Evolutionary conservation across 2,797 vertebrate species (phyloP).

Genomic region (Argyrosomus regius): DNA sequence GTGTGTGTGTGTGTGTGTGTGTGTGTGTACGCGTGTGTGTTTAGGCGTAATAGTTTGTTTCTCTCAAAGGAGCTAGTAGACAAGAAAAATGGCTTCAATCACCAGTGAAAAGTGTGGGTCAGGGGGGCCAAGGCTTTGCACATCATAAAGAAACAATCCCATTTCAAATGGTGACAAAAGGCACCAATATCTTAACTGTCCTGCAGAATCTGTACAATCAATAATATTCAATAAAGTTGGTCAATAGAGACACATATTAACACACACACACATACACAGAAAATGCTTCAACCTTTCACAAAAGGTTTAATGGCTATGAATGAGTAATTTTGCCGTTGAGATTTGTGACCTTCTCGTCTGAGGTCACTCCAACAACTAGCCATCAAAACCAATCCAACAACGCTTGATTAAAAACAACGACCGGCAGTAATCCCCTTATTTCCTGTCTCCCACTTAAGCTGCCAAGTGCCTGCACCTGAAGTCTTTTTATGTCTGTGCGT

Average conservation of each 20-base stretch:
- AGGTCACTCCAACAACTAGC: slow-evolving; percentile 54
- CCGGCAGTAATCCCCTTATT: slow-evolving; percentile 73
- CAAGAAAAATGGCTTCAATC: slow-evolving; percentile 77
- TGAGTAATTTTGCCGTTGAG: slow-evolving; percentile 34
- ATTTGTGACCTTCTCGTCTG: slow-evolving; percentile 61
- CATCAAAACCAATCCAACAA: slow-evolving; percentile 56
- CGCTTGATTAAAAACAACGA: slow-evolving; percentile 71
- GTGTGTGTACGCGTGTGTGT: slow-evolving; percentile 39
- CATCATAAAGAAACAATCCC: slow-evolving; percentile 32
- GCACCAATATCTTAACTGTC: not conserved
- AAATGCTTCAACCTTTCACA: slow-evolving; percentile 5
- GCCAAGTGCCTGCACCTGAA: slow-evolving; percentile 60
- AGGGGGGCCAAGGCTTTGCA: slow-evolving; percentile 28
- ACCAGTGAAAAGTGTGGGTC: slow-evolving; percentile 52
- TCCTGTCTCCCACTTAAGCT: slow-evolving; percentile 68
- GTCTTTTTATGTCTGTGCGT: slow-evolving; percentile 17
- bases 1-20: slow-evolving; percentile 22
- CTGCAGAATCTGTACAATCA: slow-evolving; percentile 38
- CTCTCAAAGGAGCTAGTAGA: slow-evolving; percentile 63
- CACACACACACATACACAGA: not conserved
- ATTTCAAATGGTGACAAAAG: slow-evolving; percentile 31
- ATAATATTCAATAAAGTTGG: slow-evolving; percentile 60
- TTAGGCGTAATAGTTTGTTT: slow-evolving; percentile 66
- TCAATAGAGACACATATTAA: slow-evolving; percentile 55
- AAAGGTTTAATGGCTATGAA: slow-evolving; percentile 34